Conservation (phyloP, 2,888 invertebrate species). For the Euproctis similis region DNA sequence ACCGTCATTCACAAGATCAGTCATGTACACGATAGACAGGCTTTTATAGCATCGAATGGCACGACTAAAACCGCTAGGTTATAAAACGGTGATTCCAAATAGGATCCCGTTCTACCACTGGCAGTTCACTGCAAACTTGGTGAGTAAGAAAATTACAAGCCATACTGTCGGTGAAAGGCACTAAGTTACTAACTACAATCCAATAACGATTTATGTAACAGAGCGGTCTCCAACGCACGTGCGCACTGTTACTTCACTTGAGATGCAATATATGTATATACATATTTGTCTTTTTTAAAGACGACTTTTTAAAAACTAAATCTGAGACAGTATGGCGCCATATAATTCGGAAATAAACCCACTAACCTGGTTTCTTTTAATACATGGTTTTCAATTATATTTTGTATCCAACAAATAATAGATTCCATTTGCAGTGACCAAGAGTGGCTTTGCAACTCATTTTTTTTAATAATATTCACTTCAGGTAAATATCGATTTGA, state of each 20-base stretch:
- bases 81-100: conserved; percentile 23
- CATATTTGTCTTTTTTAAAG: too few species aligned
- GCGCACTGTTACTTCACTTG: conserved; percentile 27
- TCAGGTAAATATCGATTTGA: too few species aligned
- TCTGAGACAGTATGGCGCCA: conserved; percentile 16
- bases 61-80: conserved; percentile 14
- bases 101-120: conserved; percentile 35
- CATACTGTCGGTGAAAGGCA: conserved; percentile 53
- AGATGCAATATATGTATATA: conserved; percentile 21
- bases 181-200: conserved; percentile 30
- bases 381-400: too few species aligned
- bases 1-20: too few species aligned
- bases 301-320: not conserved
- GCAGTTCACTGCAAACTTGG: conserved; percentile 38
- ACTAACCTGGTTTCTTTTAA: too few species aligned
- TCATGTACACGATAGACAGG: too few species aligned
- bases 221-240: conserved; percentile 34
- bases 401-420: too few species aligned
- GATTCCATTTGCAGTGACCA: too few species aligned
- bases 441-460: too few species aligned
- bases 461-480: too few species aligned
- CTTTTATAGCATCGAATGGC: too few species aligned
- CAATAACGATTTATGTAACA: conserved; percentile 49
- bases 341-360: too few species aligned
- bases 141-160: conserved; percentile 49